These are phyloP conservation scores for Varroa destructor DNA, from an alignment of 1,140 invertebrate genomes.

Conservation along the genomic window DNA sequence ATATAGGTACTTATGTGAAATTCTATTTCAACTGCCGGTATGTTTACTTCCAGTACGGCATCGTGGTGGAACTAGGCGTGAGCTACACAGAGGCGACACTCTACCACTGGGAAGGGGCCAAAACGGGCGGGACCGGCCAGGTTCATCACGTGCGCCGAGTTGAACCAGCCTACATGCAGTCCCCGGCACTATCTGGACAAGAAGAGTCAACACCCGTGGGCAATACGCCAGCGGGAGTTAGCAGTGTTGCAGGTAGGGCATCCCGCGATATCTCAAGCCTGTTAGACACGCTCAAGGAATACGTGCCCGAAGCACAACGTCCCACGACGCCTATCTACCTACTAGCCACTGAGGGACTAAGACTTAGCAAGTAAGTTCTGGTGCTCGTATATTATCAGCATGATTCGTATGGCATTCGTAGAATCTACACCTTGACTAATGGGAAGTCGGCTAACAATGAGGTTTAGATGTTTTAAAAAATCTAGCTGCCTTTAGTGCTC, in stretches of 20 bases:
- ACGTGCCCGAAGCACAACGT: conserved; percentile 22
- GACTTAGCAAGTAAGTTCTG: conserved; percentile 18
- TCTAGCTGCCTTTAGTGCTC: no score
- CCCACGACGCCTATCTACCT: conserved; percentile 26
- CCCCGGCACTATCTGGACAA: background rate
- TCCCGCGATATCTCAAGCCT: conserved; percentile 20
- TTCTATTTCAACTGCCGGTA: no score
- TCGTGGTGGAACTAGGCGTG: conserved; percentile 48
- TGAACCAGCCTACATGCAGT: background rate
- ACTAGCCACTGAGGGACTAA: conserved; percentile 14
- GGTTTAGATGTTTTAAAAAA: no score
- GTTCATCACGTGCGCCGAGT: conserved; percentile 39
- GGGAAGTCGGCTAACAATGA: no score
- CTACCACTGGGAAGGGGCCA: conserved; percentile 44
- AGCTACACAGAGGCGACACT: conserved; percentile 44
- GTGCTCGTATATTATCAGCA: background rate
- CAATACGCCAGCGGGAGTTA: no score
- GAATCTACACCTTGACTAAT: no score
- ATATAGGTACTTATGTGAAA: no score
- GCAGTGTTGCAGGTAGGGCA: background rate
- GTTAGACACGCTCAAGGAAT: conserved; percentile 24
- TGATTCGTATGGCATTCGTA: no score
- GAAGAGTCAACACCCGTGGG: background rate
- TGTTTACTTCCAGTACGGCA: conserved; percentile 43
- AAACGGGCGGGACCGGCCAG: conserved; percentile 43